phyloP scores from a whole-genome alignment of 2,113 vertebrate genomes.

The human (Homo sapiens) region DNA sequence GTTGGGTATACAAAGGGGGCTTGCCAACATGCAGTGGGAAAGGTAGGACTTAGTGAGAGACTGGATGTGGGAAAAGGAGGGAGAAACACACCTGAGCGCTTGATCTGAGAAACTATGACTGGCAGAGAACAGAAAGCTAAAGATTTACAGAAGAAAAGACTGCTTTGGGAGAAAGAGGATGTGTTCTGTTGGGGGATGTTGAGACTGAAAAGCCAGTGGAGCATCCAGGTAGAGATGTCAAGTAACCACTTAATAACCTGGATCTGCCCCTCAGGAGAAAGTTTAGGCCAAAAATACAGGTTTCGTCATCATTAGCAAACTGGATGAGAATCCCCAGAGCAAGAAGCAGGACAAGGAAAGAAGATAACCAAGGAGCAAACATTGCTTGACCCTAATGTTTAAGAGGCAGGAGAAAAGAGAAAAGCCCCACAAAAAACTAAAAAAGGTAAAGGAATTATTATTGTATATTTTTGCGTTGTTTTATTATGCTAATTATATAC shows the following conservation, averaged over 20 bases:
- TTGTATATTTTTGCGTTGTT: neutral
- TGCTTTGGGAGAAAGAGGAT: neutral
- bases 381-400: neutral
- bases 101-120: neutral
- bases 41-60: neutral
- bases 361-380: neutral
- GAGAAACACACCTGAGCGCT: neutral
- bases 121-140: neutral
- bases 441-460: neutral
- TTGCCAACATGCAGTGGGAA: neutral
- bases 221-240: neutral
- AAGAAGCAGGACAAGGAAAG: neutral
- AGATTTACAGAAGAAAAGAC: neutral
- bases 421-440: neutral
- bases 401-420: neutral
- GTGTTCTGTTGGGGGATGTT: neutral
- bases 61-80: neutral
- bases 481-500: neutral
- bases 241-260: neutral
- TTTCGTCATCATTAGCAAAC: neutral
- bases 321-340: neutral
- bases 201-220: neutral
- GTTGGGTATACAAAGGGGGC: neutral
- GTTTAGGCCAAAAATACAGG: neutral
- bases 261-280: neutral